phyloP scores from a whole-genome alignment of 1,140 invertebrate genomes.

The Monomorium pharaonis region DNA sequence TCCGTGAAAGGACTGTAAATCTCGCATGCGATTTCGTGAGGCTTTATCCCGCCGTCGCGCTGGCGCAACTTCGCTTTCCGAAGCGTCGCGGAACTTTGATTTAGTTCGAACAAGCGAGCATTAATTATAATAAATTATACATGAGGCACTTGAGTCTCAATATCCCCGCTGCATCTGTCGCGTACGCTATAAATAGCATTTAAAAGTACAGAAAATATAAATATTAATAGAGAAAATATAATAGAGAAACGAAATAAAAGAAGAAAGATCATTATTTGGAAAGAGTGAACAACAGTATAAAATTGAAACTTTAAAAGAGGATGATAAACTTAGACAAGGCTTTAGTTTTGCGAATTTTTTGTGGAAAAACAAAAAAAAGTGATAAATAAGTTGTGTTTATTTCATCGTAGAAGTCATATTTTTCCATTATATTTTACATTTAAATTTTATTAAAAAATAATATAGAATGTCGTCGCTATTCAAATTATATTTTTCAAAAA shows the following conservation, averaged over 20 bases:
- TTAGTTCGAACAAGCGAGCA: background rate
- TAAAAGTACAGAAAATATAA: background rate
- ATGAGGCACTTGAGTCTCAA: background rate
- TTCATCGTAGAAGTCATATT: too few species aligned
- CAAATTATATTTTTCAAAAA: too few species aligned
- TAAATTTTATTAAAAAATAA: too few species aligned
- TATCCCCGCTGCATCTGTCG: background rate
- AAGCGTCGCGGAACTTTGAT: constrained; percentile 2
- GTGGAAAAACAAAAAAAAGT: too few species aligned
- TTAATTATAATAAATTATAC: constrained; percentile 33
- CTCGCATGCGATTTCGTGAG: background rate
- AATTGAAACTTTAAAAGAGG: background rate
- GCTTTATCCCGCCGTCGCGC: constrained; percentile 16
- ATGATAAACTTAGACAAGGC: too few species aligned
- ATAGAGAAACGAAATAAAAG: background rate
- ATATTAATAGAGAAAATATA: background rate
- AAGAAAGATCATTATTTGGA: background rate
- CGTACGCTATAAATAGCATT: background rate
- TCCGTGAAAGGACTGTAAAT: constrained; percentile 29
- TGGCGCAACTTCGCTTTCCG: background rate
- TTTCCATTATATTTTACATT: too few species aligned
- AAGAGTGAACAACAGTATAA: background rate
- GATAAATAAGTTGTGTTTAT: too few species aligned
- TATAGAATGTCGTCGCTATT: too few species aligned
- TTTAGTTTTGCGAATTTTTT: too few species aligned